These are phyloP conservation scores for Ceriagrion tenellum DNA, from an alignment of 2,888 invertebrate genomes.

Conservation along the genomic window DNA sequence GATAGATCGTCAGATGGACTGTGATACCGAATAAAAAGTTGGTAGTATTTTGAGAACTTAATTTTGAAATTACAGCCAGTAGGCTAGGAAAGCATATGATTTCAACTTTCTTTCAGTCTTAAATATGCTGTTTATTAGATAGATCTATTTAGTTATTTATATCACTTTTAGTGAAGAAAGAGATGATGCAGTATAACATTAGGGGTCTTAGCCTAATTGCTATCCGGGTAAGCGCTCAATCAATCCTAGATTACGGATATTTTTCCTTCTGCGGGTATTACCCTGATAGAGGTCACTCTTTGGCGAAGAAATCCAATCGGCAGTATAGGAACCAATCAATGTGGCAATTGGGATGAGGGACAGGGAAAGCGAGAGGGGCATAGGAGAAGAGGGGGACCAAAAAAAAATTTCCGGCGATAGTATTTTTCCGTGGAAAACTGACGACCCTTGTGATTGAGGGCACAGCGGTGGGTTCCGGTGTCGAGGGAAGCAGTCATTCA, in stretches of 20 bases:
- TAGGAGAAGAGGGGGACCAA: neutral
- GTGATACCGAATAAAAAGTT: too few species aligned
- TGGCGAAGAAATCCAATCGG: conserved; percentile 12
- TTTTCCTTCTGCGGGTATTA: neutral
- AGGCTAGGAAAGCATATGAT: too few species aligned
- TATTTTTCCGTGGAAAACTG: neutral
- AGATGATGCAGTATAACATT: too few species aligned
- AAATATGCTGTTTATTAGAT: too few species aligned
- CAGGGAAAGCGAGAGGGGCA: neutral
- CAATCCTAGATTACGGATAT: neutral
- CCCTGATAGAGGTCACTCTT: conserved; percentile 13
- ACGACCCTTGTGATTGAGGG: neutral
- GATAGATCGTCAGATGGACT: too few species aligned
- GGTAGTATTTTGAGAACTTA: too few species aligned
- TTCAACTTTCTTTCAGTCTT: too few species aligned
- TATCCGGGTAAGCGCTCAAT: neutral
- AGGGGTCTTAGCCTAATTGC: neutral
- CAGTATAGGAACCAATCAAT: neutral
- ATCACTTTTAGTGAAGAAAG: too few species aligned
- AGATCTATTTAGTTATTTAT: too few species aligned
- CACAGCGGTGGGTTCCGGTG: neutral
- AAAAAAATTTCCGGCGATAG: neutral
- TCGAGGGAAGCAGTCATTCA: neutral
- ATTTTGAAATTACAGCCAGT: too few species aligned
- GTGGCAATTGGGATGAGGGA: neutral